These are phyloP conservation scores for Numenius phaeopus DNA, from an alignment of 2,797 vertebrate species.

Conservation along the genomic window DNA sequence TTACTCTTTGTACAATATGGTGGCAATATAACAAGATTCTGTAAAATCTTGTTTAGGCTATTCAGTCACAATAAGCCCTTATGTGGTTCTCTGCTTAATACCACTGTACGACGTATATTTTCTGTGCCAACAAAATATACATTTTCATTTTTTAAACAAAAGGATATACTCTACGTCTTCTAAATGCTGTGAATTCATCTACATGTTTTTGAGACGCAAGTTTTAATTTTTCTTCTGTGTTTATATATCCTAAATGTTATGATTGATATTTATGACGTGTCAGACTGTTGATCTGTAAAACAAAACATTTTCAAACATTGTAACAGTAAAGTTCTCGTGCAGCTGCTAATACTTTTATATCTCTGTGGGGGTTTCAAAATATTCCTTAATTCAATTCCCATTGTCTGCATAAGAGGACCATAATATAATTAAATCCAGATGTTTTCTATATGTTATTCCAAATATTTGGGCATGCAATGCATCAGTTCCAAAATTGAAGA, in stretches of 20 bases:
- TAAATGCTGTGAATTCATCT: slow-evolving; percentile 14
- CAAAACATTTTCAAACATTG: slow-evolving; percentile 74
- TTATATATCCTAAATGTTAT: slow-evolving; percentile 45
- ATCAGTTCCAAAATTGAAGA: slow-evolving; percentile 63
- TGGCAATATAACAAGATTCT: slow-evolving; percentile 27
- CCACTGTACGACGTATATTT: neutral
- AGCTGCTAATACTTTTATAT: slow-evolving; percentile 79
- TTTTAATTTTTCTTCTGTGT: slow-evolving; percentile 37
- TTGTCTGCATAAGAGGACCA: slow-evolving; percentile 76
- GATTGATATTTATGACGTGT: slow-evolving; percentile 73
- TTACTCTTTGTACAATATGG: slow-evolving; percentile 13
- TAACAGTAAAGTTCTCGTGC: slow-evolving; percentile 70
- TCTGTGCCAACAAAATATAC: neutral
- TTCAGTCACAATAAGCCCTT: neutral
- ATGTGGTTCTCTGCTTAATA: neutral
- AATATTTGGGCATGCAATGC: slow-evolving; percentile 74
- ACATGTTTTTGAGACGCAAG: slow-evolving; percentile 5
- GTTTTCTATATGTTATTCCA: slow-evolving; percentile 76
- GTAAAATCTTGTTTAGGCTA: neutral
- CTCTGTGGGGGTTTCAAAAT: slow-evolving; percentile 78
- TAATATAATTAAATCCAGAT: slow-evolving; percentile 79
- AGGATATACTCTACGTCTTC: neutral
- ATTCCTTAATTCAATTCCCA: slow-evolving; percentile 80
- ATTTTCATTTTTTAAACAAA: slow-evolving; percentile 8
- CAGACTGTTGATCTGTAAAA: slow-evolving; percentile 77